phyloP scores from a whole-genome alignment of 2,797 vertebrate genomes.

The Lacerta bilineata region DNA sequence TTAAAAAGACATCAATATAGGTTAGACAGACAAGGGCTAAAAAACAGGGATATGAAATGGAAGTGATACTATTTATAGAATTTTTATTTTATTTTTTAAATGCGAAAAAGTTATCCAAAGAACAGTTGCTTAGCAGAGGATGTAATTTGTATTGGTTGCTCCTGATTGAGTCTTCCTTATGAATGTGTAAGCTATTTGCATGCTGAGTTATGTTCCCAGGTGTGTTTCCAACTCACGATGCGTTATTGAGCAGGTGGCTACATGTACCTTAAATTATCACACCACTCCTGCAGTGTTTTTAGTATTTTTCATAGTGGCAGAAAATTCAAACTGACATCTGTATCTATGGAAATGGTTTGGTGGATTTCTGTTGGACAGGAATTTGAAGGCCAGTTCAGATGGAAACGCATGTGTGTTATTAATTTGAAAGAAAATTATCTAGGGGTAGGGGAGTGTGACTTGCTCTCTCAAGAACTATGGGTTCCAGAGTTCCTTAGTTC shows the following conservation, averaged over 20 bases:
- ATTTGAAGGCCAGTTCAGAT: neutral
- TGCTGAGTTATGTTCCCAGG: conserved; percentile 35
- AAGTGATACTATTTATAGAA: conserved; percentile 78
- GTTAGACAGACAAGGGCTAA: conserved; percentile 81
- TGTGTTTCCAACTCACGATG: conserved; percentile 47
- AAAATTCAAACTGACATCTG: conserved; percentile 5
- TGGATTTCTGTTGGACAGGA: neutral
- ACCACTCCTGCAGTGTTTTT: conserved; percentile 53
- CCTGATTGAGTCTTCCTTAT: conserved; percentile 59
- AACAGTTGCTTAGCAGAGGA: conserved; percentile 68
- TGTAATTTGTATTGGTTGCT: conserved; percentile 69
- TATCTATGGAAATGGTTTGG: neutral
- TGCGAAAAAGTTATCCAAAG: conserved; percentile 54
- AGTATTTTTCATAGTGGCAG: neutral
- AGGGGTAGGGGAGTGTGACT: neutral
- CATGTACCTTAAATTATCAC: conserved; percentile 60
- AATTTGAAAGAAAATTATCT: neutral
- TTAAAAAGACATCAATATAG: conserved; percentile 82
- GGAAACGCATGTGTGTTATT: neutral
- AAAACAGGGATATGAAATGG: conserved; percentile 78
- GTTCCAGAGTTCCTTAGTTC: neutral
- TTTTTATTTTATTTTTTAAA: conserved; percentile 58
- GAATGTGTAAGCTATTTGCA: conserved; percentile 30
- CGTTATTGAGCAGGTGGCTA: conserved; percentile 45
- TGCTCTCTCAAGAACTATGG: neutral